Conservation (phyloP, 2,797 vertebrate species). For the Serranus cabrilla region DNA sequence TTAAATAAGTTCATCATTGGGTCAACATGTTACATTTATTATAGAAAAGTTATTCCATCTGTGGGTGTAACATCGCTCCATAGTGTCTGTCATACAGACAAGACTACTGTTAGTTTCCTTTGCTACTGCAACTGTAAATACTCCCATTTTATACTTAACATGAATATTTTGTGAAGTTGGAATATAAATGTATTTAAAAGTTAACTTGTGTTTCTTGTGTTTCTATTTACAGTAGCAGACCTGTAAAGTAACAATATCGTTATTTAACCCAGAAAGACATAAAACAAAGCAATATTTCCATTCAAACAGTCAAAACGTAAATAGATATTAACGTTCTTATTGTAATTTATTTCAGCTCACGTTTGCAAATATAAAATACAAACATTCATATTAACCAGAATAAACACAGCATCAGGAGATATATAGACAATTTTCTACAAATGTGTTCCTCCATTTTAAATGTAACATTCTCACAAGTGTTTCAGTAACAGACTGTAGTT, state of each 20-base stretch:
- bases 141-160: slow-evolving; percentile 46
- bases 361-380: slow-evolving; percentile 67
- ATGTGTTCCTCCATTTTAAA: background rate
- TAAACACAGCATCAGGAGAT: slow-evolving; percentile 38
- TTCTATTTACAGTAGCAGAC: background rate
- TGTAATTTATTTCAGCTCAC: slow-evolving; percentile 60
- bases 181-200: slow-evolving; percentile 57
- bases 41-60: background rate
- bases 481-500: slow-evolving; percentile 11
- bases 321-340: background rate
- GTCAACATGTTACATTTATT: background rate
- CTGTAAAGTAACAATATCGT: background rate
- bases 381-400: slow-evolving; percentile 48
- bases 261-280: background rate
- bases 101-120: slow-evolving; percentile 14
- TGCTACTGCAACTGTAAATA: slow-evolving; percentile 58
- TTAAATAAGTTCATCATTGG: background rate
- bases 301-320: background rate
- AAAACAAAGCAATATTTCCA: background rate
- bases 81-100: slow-evolving; percentile 69
- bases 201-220: slow-evolving; percentile 9
- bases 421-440: slow-evolving; percentile 24
- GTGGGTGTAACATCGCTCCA: background rate
- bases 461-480: slow-evolving; percentile 22
- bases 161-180: slow-evolving; percentile 14